Conservation (phyloP, 2,797 vertebrate genomes). For the Lerista edwardsae region DNA sequence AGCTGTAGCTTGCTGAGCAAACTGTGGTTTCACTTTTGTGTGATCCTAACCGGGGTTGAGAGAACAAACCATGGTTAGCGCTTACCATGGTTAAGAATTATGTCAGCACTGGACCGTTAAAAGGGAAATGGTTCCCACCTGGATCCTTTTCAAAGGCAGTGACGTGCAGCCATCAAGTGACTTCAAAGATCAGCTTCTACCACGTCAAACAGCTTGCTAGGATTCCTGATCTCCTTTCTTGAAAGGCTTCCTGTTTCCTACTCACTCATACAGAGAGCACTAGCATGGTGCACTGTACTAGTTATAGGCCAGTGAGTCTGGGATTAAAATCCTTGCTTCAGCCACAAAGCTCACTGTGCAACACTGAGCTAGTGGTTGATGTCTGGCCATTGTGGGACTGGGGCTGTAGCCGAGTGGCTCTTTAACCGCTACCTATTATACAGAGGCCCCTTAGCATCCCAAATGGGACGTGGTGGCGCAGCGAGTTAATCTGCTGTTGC, state of each 20-base stretch:
- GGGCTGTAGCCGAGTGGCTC: no score
- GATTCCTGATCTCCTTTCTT: neutral
- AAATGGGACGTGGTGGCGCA: no score
- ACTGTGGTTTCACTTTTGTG: neutral
- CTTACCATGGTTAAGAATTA: neutral
- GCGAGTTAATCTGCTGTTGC: no score
- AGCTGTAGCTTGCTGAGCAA: neutral
- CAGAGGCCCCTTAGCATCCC: neutral
- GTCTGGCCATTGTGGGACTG: no score
- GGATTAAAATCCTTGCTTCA: neutral
- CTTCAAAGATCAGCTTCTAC: neutral
- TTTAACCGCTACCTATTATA: neutral
- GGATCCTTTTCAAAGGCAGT: neutral
- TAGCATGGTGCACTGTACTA: neutral
- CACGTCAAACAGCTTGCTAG: neutral
- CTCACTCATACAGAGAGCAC: neutral
- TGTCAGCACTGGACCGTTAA: neutral
- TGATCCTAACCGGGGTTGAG: neutral
- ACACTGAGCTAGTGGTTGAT: neutral
- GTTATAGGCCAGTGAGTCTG: neutral
- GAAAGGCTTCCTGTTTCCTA: neutral
- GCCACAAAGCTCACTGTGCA: neutral
- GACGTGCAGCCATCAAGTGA: no score
- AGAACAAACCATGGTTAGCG: neutral
- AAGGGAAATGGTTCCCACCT: neutral